Conservation (phyloP, 2,888 invertebrate species). For the Euphydryas editha region DNA sequence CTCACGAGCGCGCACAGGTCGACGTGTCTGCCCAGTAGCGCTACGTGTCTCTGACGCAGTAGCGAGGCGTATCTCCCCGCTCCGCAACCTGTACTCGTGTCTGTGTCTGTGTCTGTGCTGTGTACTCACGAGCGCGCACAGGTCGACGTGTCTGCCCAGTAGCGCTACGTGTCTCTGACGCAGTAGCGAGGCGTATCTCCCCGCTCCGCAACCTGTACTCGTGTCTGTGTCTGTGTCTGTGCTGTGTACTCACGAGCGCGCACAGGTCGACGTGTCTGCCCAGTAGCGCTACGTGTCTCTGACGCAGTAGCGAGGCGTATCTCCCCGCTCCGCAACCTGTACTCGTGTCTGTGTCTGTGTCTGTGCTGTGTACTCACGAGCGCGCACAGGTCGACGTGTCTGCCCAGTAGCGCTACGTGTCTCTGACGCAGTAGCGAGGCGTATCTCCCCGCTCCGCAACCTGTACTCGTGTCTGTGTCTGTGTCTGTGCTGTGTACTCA, state of each 20-base stretch:
- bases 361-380: conserved; percentile 52
- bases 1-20: conserved; percentile 86
- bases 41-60: conserved; percentile 97
- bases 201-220: conserved; percentile 90
- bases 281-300: conserved; percentile 96
- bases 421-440: conserved; percentile 97
- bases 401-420: conserved; percentile 96
- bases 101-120: conserved; percentile 54
- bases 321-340: conserved; percentile 95
- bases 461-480: too few species aligned
- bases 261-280: conserved; percentile 97
- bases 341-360: conserved; percentile 38
- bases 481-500: too few species aligned
- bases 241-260: conserved; percentile 58
- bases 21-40: conserved; percentile 96
- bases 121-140: conserved; percentile 76
- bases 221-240: conserved; percentile 6
- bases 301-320: conserved; percentile 96
- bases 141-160: conserved; percentile 96
- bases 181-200: conserved; percentile 96
- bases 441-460: conserved; percentile 96
- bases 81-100: conserved; percentile 93
- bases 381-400: conserved; percentile 94
- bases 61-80: conserved; percentile 98
- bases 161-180: conserved; percentile 98